Percentiles rank a stretch among this genome's conserved stretches.
Conservation (phyloP, 2,888 invertebrate genomes). For the Sinotaia quadrata region DNA sequence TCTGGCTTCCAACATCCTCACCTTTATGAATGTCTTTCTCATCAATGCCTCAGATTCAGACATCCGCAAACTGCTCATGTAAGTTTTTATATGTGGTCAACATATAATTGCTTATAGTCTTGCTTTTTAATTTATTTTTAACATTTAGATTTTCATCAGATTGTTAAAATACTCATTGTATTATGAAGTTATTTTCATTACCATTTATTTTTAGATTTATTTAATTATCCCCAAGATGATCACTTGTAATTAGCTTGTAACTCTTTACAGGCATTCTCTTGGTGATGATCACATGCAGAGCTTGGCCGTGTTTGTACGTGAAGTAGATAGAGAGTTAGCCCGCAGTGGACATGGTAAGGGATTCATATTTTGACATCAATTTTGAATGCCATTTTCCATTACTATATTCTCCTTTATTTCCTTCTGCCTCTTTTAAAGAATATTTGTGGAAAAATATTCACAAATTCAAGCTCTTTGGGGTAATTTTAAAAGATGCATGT, state of each 20-base stretch:
- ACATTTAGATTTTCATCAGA: no score
- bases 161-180: no score
- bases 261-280: constrained; percentile 78
- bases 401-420: no score
- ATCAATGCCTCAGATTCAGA: constrained; percentile 77
- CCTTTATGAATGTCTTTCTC: constrained; percentile 86
- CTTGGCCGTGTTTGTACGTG: constrained; percentile 86
- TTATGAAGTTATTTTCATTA: no score
- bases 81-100: constrained; percentile 15
- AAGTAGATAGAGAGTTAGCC: constrained; percentile 85
- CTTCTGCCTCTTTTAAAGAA: no score
- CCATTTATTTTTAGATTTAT: no score
- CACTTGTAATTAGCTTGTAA: not conserved
- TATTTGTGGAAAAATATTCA: no score
- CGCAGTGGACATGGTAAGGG: constrained; percentile 35
- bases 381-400: no score
- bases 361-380: constrained; percentile 10
- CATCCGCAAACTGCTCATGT: constrained; percentile 60
- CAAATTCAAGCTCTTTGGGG: no score
- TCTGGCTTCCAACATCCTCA: constrained; percentile 88
- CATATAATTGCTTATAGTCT: no score
- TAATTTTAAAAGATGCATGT: no score
- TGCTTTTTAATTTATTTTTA: no score
- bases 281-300: constrained; percentile 91
- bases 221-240: not conserved